Evolutionary conservation across 2,113 vertebrate genomes (phyloP).

Genomic region (Myotis lucifugus): DNA sequence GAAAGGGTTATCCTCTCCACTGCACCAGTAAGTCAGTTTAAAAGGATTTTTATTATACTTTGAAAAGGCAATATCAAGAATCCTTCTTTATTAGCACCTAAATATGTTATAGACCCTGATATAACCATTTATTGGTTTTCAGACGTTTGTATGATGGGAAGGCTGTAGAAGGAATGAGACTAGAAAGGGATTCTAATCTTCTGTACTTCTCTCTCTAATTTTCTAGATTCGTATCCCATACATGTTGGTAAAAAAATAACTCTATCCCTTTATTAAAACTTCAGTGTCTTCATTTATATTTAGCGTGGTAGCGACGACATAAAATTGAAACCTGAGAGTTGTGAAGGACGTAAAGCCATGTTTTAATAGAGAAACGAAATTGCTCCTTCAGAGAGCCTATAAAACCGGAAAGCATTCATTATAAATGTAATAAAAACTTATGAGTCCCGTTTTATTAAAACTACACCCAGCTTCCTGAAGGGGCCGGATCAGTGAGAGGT

Average conservation of each 20-base stretch:
- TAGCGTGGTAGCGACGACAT: conserved; percentile 71
- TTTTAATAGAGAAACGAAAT: conserved; percentile 85
- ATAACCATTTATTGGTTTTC: conserved; percentile 64
- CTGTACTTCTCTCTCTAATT: conserved; percentile 57
- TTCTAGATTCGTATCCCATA: conserved; percentile 59
- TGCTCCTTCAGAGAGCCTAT: conserved; percentile 84
- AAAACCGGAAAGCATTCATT: conserved; percentile 86
- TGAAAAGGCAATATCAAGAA: conserved; percentile 49
- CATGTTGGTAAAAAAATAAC: conserved; percentile 69
- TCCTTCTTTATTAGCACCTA: conserved; percentile 20
- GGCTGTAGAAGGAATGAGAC: conserved; percentile 35
- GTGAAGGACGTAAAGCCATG: conserved; percentile 84
- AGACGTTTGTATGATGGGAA: conserved; percentile 67
- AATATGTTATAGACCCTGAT: conserved; percentile 62
- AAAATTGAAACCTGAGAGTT: conserved; percentile 81
- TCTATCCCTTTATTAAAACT: conserved; percentile 80
- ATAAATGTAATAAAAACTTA: conserved; percentile 87
- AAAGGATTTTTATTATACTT: conserved; percentile 56
- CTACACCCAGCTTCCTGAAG: conserved; percentile 81
- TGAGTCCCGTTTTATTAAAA: conserved; percentile 86
- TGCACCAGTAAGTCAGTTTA: neutral
- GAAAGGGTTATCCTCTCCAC: neutral
- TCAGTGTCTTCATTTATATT: conserved; percentile 82
- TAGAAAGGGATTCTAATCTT: conserved; percentile 69
- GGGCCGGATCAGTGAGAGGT: conserved; percentile 76